These are phyloP conservation scores for Thera britannica DNA, from an alignment of 2,888 invertebrate species.

Conservation along the genomic window DNA sequence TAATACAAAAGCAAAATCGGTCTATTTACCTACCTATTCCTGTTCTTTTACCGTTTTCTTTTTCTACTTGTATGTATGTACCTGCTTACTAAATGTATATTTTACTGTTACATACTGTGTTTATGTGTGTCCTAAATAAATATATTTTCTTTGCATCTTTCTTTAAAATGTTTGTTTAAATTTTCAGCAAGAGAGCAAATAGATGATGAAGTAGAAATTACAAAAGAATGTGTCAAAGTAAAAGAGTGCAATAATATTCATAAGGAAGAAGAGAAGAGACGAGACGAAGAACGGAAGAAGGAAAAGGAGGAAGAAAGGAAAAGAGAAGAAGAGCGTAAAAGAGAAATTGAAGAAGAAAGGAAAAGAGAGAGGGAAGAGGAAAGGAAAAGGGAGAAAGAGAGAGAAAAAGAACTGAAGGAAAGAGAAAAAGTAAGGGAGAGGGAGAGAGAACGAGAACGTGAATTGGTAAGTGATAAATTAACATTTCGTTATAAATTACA, in stretches of 20 bases:
- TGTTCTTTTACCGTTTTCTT: too few relatives aligned
- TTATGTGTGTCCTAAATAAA: too few relatives aligned
- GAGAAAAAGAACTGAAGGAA: slow-evolving; percentile 45
- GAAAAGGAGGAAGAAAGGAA: slow-evolving; percentile 56
- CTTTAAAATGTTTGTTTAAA: not conserved
- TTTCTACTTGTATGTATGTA: too few relatives aligned
- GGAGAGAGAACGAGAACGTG: slow-evolving; percentile 73
- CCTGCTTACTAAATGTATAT: too few relatives aligned
- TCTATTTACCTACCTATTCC: too few relatives aligned
- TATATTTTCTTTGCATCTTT: too few relatives aligned
- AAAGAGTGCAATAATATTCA: slow-evolving; percentile 81
- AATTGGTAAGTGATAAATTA: slow-evolving; percentile 46
- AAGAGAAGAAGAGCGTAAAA: slow-evolving; percentile 55
- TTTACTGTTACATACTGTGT: too few relatives aligned
- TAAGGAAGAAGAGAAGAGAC: slow-evolving; percentile 48
- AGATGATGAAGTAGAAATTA: slow-evolving; percentile 77
- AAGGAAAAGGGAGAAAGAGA: slow-evolving; percentile 62
- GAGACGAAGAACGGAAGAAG: slow-evolving; percentile 56
- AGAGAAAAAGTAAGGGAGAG: slow-evolving; percentile 49
- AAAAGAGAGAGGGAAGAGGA: slow-evolving; percentile 57
- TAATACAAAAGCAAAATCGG: too few relatives aligned
- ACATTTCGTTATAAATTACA: too few relatives aligned
- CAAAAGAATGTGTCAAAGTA: slow-evolving; percentile 75
- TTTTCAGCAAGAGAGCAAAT: slow-evolving; percentile 78
- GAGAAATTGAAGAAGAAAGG: slow-evolving; percentile 68